Conservation (phyloP, 2,888 invertebrate genomes). For the Palloptera scutellata region DNA sequence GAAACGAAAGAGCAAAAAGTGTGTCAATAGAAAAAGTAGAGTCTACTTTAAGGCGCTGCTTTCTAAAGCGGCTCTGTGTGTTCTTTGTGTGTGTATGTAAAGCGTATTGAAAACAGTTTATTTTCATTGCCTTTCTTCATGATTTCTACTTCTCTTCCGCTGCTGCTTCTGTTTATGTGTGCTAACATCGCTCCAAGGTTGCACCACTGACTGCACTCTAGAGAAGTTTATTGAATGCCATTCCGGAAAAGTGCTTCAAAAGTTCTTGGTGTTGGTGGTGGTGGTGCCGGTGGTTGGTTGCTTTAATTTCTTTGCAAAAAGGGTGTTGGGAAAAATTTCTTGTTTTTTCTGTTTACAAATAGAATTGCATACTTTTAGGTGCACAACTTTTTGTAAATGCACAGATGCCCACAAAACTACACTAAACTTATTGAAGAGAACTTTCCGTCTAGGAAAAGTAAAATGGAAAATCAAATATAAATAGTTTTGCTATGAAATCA, state of each 20-base stretch:
- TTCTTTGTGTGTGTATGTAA: background rate
- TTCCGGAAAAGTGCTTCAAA: no score
- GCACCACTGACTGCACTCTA: conserved; percentile 11
- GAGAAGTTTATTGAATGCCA: background rate
- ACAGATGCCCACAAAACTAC: no score
- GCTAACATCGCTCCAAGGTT: conserved; percentile 11
- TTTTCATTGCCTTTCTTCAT: no score
- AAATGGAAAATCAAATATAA: no score
- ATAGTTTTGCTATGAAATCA: no score
- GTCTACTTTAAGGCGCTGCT: conserved; percentile 43
- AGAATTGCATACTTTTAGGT: conserved; percentile 13
- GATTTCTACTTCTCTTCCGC: no score
- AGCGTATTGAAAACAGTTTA: no score
- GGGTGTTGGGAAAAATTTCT: conserved; percentile 17
- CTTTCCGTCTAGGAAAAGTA: no score
- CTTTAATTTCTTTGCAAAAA: no score
- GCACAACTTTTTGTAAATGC: background rate
- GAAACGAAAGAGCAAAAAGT: conserved; percentile 36
- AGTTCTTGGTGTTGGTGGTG: no score
- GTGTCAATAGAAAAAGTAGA: conserved; percentile 37
- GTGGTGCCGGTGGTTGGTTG: no score
- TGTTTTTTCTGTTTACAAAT: conserved; percentile 14
- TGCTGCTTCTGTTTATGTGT: background rate
- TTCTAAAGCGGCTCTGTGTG: background rate
- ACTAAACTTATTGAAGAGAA: no score